Base-by-base conservation (phyloP, 2,888 invertebrate genomes). In the Pristionchus maxplancki region DNA sequence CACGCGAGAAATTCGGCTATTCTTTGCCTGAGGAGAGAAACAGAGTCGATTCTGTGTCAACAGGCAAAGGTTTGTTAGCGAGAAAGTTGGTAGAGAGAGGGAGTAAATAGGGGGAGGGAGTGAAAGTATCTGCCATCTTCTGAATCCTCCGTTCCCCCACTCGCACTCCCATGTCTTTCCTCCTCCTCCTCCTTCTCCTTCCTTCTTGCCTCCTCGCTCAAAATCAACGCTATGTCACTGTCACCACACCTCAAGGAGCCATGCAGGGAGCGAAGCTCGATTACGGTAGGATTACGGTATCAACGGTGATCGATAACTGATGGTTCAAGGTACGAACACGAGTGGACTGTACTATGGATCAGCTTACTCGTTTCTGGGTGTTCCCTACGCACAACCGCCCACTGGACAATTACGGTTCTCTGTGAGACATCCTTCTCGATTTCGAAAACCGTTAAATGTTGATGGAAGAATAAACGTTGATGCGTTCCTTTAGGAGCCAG, bases 381-480 rank as follows among this genome's bases (percentile, higher is more conserved):
- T 93, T 13, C 93, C 93, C 0, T 93, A 92, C 84, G 91, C 90
- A 28, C 90, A 92, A 62, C 85, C 93, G 13, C 93, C 93, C 5
- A 88, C 90, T 28, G 92, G 91, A 13, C 88, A 90, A n/a, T 86
- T 89, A 4, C 89, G 93, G 28, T 92, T 91, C 58, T 88, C 84
- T 71, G 92, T 91, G 71, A 78, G 89, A n/a, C n/a, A n/a, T n/a
- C n/a, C n/a, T n/a, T n/a, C n/a, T n/a, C n/a, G n/a, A n/a, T n/a
- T n/a, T n/a, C n/a, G n/a, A n/a, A n/a, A n/a, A n/a, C n/a, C n/a
- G n/a, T n/a, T n/a, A n/a, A n/a, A n/a, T n/a, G n/a, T n/a, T n/a
- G n/a, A n/a, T n/a, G n/a, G n/a, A n/a, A n/a, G n/a, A n/a, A n/a
- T n/a, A n/a, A n/a, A n/a, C n/a, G n/a, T n/a, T n/a, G n/a, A n/a